phyloP scores from a whole-genome alignment of 1,140 invertebrate species.

The Bombyx mori region ASM3026992v2 NC_085111.1:10626501-10627000 shows the following conservation, averaged over 20 bases:
- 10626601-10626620: neutral
- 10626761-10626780: conserved; percentile 81
- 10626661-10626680: neutral
- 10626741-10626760: conserved; percentile 83
- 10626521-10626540: too few relatives aligned
- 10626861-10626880: conserved; percentile 70
- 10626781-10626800: conserved; percentile 74
- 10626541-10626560: too few relatives aligned
- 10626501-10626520: too few relatives aligned
- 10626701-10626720: conserved; percentile 82
- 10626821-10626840: conserved; percentile 82
- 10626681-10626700: conserved; percentile 74
- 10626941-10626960: too few relatives aligned
- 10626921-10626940: too few relatives aligned
- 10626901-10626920: too few relatives aligned
- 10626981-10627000: neutral
- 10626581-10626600: too few relatives aligned
- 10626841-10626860: conserved; percentile 80
- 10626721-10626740: conserved; percentile 83
- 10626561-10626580: too few relatives aligned
- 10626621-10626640: conserved; percentile 1
- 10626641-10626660: neutral
- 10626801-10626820: conserved; percentile 79
- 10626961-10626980: too few relatives aligned
- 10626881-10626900: neutral